Evolutionary conservation across 2,888 invertebrate genomes (phyloP).

Genomic region (Monochamus alternatus): DNA sequence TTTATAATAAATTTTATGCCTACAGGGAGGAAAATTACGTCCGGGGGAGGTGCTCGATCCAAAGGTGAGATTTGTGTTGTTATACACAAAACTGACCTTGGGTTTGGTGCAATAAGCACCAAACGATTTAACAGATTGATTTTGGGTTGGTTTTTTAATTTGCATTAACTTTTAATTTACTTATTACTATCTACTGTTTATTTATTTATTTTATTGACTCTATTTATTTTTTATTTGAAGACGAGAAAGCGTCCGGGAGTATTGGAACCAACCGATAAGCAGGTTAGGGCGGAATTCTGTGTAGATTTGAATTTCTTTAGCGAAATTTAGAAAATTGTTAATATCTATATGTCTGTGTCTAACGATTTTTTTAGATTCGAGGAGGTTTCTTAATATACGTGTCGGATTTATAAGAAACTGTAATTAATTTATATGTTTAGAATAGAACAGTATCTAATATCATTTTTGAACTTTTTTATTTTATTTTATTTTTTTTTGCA

Average conservation of each 20-base stretch:
- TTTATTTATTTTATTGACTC: conserved; percentile 60
- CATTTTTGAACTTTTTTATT: conserved; percentile 24
- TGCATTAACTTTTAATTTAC: conserved; percentile 47
- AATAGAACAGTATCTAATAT: conserved; percentile 60
- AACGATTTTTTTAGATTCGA: conserved; percentile 60
- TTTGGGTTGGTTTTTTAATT: conserved; percentile 50
- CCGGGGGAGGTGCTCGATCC: conserved; percentile 84
- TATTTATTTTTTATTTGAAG: conserved; percentile 77
- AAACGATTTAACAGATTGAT: conserved; percentile 57
- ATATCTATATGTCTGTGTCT: conserved; percentile 69
- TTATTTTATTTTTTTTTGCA: conserved; percentile 34
- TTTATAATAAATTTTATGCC: conserved; percentile 67
- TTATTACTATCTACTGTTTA: conserved; percentile 56
- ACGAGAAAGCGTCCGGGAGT: conserved; percentile 85
- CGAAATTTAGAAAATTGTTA: conserved; percentile 56
- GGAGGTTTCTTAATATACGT: conserved; percentile 46
- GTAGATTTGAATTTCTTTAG: conserved; percentile 52
- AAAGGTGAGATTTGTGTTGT: conserved; percentile 82
- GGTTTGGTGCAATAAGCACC: conserved; percentile 54
- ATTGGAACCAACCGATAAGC: conserved; percentile 76
- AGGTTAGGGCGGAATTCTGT: conserved; percentile 76
- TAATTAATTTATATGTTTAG: conserved; percentile 60
- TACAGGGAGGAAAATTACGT: conserved; percentile 83
- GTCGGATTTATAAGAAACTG: conserved; percentile 54
- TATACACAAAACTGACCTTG: conserved; percentile 70